Percentiles rank a stretch among this genome's conserved stretches.
Evolutionary conservation across 2,797 vertebrate genomes (phyloP).

Genomic region (Pantherophis alleghaniensis): DNA sequence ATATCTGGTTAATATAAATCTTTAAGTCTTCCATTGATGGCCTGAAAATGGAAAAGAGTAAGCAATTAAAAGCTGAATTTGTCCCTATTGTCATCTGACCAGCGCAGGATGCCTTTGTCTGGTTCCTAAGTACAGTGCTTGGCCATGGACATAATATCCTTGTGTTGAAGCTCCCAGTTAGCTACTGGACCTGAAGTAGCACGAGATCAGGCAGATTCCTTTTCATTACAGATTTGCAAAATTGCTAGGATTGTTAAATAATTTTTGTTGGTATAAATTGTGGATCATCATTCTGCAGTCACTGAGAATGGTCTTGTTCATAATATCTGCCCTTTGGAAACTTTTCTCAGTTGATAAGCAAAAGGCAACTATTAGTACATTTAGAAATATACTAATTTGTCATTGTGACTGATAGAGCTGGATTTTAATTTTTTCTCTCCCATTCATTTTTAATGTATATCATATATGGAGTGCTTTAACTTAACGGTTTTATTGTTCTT

Average conservation of each 20-base stretch:
- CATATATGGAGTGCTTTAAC: background rate
- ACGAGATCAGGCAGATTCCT: background rate
- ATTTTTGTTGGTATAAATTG: background rate
- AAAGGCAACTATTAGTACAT: background rate
- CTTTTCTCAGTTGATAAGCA: background rate
- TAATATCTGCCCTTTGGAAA: background rate
- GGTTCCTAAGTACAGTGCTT: background rate
- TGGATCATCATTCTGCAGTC: background rate
- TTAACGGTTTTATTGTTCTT: background rate
- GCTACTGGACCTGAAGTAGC: background rate
- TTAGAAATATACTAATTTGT: background rate
- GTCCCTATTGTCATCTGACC: background rate
- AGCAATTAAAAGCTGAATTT: background rate
- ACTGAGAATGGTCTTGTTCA: background rate
- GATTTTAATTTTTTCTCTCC: background rate
- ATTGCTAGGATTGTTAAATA: background rate
- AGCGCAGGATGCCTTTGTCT: background rate
- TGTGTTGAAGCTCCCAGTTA: background rate
- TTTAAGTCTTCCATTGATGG: background rate
- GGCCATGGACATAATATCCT: background rate
- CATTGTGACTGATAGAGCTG: background rate
- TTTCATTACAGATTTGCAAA: background rate
- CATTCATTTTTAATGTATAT: background rate
- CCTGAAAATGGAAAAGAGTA: background rate
- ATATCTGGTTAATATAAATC: no score